Evolutionary conservation across 2,888 invertebrate species (phyloP).

Genomic region (Drosophila differens): DNA sequence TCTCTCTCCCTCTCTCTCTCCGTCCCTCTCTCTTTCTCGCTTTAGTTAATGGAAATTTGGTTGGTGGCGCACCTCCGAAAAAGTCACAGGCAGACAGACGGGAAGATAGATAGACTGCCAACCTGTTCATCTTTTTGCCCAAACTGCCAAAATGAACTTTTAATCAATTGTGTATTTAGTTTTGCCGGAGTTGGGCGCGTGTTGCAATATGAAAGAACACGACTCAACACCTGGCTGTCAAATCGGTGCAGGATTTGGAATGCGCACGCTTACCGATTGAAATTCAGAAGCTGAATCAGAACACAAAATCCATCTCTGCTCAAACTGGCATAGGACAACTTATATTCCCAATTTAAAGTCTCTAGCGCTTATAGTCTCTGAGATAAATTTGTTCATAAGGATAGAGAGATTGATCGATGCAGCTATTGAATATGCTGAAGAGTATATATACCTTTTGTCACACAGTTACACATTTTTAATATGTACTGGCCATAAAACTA

Average conservation of each 20-base stretch:
- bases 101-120: constrained; percentile 11
- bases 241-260: not conserved
- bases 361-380: not conserved
- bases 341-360: not conserved
- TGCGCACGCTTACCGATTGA: not conserved
- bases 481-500: not conserved
- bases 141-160: constrained; percentile 2
- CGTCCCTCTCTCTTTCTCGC: not conserved
- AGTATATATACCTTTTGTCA: not conserved
- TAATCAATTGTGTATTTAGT: constrained; percentile 1
- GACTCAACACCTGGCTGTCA: not conserved
- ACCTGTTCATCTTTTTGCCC: constrained; percentile 20
- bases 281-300: not conserved
- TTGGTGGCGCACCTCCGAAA: constrained; percentile 27
- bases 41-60: constrained; percentile 38
- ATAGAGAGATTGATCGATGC: not conserved
- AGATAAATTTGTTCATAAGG: not conserved
- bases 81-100: constrained; percentile 5
- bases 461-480: not conserved
- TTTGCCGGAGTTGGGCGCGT: not conserved
- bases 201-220: constrained; percentile 5
- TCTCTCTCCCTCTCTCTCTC: not conserved
- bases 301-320: not conserved
- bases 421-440: not conserved
- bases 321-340: not conserved